A percentile compares a stretch with the other conserved stretches of the same genome.
Evolutionary conservation across 2,888 invertebrate genomes (phyloP).

Genomic region (Melipona beecheii): DNA sequence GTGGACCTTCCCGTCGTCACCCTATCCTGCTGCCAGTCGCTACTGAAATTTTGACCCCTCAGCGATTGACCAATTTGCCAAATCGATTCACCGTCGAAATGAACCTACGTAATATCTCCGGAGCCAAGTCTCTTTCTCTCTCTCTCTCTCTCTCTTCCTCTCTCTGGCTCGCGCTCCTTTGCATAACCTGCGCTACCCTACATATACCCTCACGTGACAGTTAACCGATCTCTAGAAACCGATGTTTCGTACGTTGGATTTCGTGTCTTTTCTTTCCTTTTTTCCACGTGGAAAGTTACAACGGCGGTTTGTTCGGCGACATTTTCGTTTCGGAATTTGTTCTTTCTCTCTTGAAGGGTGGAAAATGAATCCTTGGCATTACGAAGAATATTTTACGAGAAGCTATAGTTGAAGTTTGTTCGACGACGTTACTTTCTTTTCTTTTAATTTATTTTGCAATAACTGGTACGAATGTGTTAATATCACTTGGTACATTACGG

Average conservation of each 20-base stretch:
- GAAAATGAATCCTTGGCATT: no score
- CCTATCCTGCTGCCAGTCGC: constrained; percentile 66
- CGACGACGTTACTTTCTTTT: no score
- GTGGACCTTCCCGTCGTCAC: constrained; percentile 60
- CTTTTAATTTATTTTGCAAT: no score
- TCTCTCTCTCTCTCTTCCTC: not conserved
- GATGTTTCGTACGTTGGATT: no score
- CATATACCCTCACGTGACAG: not conserved
- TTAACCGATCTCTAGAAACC: no score
- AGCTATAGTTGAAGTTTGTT: no score
- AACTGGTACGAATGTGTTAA: no score
- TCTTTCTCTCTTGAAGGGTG: no score
- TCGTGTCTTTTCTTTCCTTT: not conserved
- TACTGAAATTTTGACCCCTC: constrained; percentile 76
- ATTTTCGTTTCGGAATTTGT: no score
- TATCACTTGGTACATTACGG: no score
- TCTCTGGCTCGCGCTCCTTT: constrained; percentile 59
- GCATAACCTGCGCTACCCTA: constrained; percentile 25
- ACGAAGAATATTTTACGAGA: no score
- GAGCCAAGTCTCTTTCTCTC: not conserved
- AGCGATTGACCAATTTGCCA: constrained; percentile 83
- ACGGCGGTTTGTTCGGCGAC: not conserved
- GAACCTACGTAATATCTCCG: constrained; percentile 73
- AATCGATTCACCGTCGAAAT: constrained; percentile 79
- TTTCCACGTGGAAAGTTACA: no score